Evolutionary conservation across 2,888 invertebrate genomes (phyloP).

Genomic region (Mesorhabditis spiculigera): DNA sequence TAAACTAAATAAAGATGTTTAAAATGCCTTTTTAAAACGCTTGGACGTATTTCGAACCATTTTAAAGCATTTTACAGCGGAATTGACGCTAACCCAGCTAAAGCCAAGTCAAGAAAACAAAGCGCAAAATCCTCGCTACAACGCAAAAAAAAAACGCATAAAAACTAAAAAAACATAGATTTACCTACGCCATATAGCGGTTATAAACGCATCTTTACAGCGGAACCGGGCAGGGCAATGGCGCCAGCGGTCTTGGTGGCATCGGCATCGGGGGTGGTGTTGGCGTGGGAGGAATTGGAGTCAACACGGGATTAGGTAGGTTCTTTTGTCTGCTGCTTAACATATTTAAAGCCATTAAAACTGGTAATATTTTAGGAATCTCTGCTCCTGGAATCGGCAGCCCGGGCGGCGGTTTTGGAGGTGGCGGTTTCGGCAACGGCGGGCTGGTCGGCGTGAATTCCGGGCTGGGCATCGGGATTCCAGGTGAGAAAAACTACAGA

Average conservation of each 20-base stretch:
- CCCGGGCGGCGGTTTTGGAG: not conserved
- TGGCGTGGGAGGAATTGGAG: not conserved
- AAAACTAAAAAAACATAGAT: too few relatives aligned
- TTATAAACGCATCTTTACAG: too few relatives aligned
- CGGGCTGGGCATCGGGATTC: slow-evolving; percentile 6
- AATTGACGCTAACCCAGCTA: too few relatives aligned
- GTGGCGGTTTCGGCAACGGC: not conserved
- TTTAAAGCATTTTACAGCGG: too few relatives aligned
- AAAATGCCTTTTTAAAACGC: not conserved
- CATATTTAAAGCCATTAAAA: too few relatives aligned
- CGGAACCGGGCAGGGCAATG: not conserved
- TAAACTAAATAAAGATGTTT: not conserved
- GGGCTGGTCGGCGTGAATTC: not conserved
- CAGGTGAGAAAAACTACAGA: not conserved
- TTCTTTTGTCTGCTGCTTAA: not conserved
- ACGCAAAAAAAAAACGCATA: too few relatives aligned
- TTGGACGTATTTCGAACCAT: too few relatives aligned
- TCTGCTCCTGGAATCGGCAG: not conserved
- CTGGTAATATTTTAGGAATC: not conserved
- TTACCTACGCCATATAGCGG: too few relatives aligned
- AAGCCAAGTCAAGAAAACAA: too few relatives aligned
- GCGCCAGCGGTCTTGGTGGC: not conserved
- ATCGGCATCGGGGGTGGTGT: slow-evolving; percentile 3
- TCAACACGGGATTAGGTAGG: slow-evolving; percentile 2
- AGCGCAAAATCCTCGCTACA: too few relatives aligned